Evolutionary conservation across 2,888 invertebrate genomes (phyloP).

Genomic region (Oxyteleia sp.): DNA sequence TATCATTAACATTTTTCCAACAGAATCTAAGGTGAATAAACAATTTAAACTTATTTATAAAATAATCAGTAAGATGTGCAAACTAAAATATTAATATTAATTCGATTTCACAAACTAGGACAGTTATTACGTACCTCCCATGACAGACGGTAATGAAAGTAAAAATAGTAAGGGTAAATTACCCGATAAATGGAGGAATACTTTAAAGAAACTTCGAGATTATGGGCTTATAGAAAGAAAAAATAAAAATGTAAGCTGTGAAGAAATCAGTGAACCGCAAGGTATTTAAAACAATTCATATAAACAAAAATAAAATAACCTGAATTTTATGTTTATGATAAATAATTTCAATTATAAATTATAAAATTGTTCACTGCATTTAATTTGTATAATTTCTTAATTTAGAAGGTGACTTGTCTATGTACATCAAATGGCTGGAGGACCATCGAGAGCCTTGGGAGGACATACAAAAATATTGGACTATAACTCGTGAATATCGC

Average conservation of each 20-base stretch:
- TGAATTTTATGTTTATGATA: too few relatives aligned
- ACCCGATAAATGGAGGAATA: slow-evolving; percentile 34
- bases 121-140: slow-evolving; percentile 4
- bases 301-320: too few relatives aligned
- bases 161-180: slow-evolving; percentile 38
- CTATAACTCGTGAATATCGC: slow-evolving; percentile 29
- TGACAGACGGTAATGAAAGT: background rate
- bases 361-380: too few relatives aligned
- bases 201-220: background rate
- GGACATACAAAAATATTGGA: slow-evolving; percentile 41
- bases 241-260: background rate
- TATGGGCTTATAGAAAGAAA: background rate
- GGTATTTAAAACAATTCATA: too few relatives aligned
- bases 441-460: slow-evolving; percentile 33
- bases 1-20: background rate
- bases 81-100: slow-evolving; percentile 1
- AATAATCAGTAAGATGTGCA: too few relatives aligned
- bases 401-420: background rate
- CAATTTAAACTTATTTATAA: background rate
- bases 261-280: background rate
- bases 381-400: too few relatives aligned
- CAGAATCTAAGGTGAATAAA: background rate
- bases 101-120: background rate
- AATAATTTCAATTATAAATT: too few relatives aligned
- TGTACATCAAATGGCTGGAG: slow-evolving; percentile 35